Evolutionary conservation across 30 jellyfish, hydroid and myxozoan genomes (phyloP).

Genomic region (Aurelia sp.): DNA sequence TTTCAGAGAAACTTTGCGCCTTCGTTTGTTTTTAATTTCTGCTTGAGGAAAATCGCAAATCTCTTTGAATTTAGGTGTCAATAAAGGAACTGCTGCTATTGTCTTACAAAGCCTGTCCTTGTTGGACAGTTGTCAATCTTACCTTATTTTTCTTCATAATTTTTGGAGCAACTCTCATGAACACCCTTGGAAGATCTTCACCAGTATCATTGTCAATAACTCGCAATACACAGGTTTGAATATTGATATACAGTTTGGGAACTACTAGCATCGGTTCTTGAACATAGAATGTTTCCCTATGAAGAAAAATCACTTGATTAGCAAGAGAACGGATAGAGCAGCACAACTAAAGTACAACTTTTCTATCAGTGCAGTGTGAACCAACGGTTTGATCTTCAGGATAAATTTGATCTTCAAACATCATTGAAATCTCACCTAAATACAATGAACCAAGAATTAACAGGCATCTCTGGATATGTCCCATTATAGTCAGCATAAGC

Average conservation of each 20-base stretch:
- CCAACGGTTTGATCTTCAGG: too few species aligned
- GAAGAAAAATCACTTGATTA: background rate
- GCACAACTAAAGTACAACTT: too few species aligned
- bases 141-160: slow-evolving; percentile 83
- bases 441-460: slow-evolving; percentile 79
- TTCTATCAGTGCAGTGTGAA: too few species aligned
- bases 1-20: too few species aligned
- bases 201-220: slow-evolving; percentile 88
- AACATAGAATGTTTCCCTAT: slow-evolving; percentile 82
- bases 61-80: too few species aligned
- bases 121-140: background rate
- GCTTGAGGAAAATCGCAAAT: too few species aligned
- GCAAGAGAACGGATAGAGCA: too few species aligned
- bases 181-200: slow-evolving; percentile 75
- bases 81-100: too few species aligned
- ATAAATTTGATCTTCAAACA: too few species aligned
- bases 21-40: too few species aligned
- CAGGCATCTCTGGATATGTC: slow-evolving; percentile 83
- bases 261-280: slow-evolving; percentile 75
- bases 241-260: slow-evolving; percentile 76
- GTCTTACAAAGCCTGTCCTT: too few species aligned
- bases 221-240: slow-evolving; percentile 73
- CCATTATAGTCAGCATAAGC: slow-evolving; percentile 91
- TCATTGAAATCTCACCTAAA: slow-evolving; percentile 54
- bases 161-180: slow-evolving; percentile 84